These are phyloP conservation scores for Carettochelys insculpta DNA, from an alignment of 2,113 vertebrate species.

Conservation along the genomic window DNA sequence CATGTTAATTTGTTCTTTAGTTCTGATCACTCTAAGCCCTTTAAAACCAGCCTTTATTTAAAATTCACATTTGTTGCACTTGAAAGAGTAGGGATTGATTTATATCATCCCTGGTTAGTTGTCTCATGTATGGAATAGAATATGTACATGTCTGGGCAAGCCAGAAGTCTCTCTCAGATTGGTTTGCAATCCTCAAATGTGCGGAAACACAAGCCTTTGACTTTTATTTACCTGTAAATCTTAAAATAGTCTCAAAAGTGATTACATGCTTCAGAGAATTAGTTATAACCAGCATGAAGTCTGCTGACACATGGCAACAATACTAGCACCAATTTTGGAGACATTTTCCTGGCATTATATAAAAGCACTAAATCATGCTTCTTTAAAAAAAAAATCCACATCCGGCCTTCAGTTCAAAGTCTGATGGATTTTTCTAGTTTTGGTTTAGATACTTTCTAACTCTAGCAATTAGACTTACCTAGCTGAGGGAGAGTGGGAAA, in stretches of 20 bases:
- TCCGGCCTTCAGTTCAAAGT: background rate
- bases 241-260: background rate
- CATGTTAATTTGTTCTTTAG: slow-evolving; percentile 39
- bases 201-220: background rate
- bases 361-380: background rate
- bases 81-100: slow-evolving; percentile 46
- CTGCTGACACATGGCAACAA: background rate
- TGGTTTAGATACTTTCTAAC: background rate
- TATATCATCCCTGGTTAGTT: background rate
- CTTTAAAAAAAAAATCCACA: background rate
- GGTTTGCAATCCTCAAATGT: background rate
- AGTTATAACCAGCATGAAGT: background rate
- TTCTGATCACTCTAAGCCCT: background rate
- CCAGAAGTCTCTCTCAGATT: background rate
- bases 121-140: background rate
- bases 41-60: slow-evolving; percentile 54
- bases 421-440: background rate
- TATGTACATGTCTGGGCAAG: background rate
- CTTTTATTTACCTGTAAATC: background rate
- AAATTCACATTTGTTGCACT: slow-evolving; percentile 45
- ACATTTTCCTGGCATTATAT: background rate
- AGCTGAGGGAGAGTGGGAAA: background rate
- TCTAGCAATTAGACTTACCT: background rate
- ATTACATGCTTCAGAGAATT: background rate
- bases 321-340: background rate